Conservation (phyloP, 2,888 invertebrate species). For the Pachymerium ferrugineum region DNA sequence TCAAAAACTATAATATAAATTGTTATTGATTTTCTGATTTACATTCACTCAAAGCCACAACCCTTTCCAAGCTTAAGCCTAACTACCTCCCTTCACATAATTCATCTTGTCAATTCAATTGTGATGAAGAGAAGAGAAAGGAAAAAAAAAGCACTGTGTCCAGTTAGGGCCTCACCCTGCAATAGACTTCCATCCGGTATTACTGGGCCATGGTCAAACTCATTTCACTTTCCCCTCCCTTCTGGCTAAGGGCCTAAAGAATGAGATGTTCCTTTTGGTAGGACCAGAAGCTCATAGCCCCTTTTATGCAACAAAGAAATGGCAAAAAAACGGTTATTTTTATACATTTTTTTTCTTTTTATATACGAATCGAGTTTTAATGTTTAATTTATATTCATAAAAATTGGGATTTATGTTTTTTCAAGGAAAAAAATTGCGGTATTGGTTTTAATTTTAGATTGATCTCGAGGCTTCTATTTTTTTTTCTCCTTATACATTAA, state of each 20-base stretch:
- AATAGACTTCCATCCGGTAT: conserved; percentile 18
- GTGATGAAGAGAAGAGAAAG: background rate
- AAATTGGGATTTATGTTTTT: background rate
- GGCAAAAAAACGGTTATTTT: background rate
- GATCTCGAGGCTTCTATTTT: background rate
- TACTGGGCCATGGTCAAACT: conserved; percentile 21
- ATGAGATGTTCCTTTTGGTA: conserved; percentile 17
- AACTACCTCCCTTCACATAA: conserved; percentile 11
- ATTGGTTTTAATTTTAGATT: background rate
- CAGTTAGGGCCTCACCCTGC: conserved; percentile 18
- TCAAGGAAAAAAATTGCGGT: background rate
- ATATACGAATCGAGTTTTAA: background rate
- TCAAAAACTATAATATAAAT: conserved; percentile 12
- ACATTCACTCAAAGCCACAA: conserved; percentile 17
- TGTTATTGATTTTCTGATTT: conserved; percentile 21
- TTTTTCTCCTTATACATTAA: background rate
- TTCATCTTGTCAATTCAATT: conserved; percentile 3
- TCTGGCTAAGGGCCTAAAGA: conserved; percentile 15
- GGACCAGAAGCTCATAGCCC: background rate
- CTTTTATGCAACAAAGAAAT: background rate
- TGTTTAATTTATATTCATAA: background rate
- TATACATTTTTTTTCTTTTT: background rate
- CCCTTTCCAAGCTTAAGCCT: no score
- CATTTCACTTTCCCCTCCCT: conserved; percentile 18
- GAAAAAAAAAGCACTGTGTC: conserved; percentile 6